phyloP scores from a whole-genome alignment of 2,888 invertebrate species.

The Auanema freiburgensis region DNA sequence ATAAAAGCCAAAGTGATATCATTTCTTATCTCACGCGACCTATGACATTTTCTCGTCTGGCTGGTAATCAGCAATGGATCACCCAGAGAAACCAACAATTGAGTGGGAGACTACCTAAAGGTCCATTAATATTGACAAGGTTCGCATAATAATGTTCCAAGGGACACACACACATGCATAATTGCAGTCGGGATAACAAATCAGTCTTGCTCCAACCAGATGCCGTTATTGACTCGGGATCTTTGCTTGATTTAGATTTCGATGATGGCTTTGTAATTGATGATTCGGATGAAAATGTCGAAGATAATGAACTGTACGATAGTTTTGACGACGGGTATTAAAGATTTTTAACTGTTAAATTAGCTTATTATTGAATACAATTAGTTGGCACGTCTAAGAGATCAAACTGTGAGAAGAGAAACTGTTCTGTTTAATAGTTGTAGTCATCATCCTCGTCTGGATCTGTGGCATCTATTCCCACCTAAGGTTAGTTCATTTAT shows the following conservation, averaged over 20 bases:
- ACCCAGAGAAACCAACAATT: neutral
- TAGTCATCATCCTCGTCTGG: slow-evolving; percentile 42
- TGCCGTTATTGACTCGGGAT: neutral
- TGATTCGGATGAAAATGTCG: slow-evolving; percentile 10
- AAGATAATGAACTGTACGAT: slow-evolving; percentile 5
- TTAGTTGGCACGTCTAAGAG: slow-evolving; percentile 1
- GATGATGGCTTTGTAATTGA: slow-evolving; percentile 13
- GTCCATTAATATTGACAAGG: neutral
- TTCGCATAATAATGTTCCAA: too few species aligned
- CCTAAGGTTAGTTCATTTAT: slow-evolving; percentile 14
- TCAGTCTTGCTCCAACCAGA: slow-evolving; percentile 3
- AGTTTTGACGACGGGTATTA: slow-evolving; percentile 18
- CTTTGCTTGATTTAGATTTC: neutral
- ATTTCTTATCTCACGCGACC: slow-evolving; percentile 10
- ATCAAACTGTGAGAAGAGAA: neutral
- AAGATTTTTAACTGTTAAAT: slow-evolving; percentile 3
- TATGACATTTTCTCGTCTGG: neutral
- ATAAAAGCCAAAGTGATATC: slow-evolving; percentile 7
- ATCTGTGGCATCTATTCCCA: slow-evolving; percentile 39
- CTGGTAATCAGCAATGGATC: neutral
- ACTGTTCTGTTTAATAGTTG: slow-evolving; percentile 24
- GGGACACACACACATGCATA: too few species aligned
- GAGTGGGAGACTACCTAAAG: neutral
- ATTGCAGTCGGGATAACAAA: neutral
- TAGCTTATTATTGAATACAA: neutral